Base-by-base conservation (phyloP, 2,888 invertebrate species). In the Ceraclea dissimilis region DNA sequence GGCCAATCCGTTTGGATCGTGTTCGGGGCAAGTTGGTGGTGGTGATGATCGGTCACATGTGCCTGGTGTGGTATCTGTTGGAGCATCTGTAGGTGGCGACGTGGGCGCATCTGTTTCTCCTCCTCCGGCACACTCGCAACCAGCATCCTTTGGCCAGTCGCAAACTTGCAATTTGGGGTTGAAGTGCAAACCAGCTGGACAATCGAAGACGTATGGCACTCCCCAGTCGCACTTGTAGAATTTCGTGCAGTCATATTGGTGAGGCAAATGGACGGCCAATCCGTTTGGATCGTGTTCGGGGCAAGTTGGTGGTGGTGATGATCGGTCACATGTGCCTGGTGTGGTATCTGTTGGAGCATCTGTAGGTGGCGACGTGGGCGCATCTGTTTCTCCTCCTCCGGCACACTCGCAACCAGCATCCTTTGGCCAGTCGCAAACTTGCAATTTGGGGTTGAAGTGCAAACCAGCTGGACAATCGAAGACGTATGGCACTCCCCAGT, bases 371-470 rank as follows among this genome's bases (percentile, higher is more conserved):
- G 26, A 26, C 26, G 26, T 6, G 4, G 26, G 26, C 26, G 26
- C 34, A 10, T 4, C 10, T 26, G 26, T 26, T 4, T 26, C 5
- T 26, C 4, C 26, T 26, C 26, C 4, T 4, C 10, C 26, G 26
- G 26, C 51, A 26, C 52, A 52, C 2, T 46, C 19, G 52, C 62
- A 62, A 2, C 52, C 49, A 16, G 54, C 62, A 47, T 48, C 54
- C 11, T 44, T 48, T 1, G 62, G 61, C 20, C 49, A 53, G 33
- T 48, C 53, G 56, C 65, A 65, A 51, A 74, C 73, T 68, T 73
- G 72, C 10, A 70, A 54, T 1, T 44, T 33, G 26, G 65, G 66
- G 64, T 73, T 72, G 65, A 74, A 74, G 26, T 26, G 26, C 5
- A 26, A 10, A 26, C 26, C 26, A 6, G 26, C 4, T 6, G 26